These are phyloP conservation scores for Panurus biarmicus DNA, from an alignment of 2,113 vertebrate species.

Conservation along the genomic window DNA sequence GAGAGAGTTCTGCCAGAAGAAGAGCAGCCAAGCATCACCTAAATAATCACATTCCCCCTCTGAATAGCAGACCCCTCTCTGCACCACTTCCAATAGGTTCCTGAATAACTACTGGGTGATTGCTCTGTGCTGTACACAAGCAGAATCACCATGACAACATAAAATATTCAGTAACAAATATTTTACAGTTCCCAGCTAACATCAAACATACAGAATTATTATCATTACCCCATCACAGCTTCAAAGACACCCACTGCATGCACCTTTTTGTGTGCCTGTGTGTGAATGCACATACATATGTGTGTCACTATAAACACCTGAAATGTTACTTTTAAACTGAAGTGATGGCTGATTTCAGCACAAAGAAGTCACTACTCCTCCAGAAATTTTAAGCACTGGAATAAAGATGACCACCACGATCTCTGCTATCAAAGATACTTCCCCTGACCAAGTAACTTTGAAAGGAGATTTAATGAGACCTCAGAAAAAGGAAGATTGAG, in stretches of 20 bases:
- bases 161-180: constrained; percentile 10
- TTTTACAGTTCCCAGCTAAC: neutral
- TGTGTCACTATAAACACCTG: constrained; percentile 23
- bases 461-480: neutral
- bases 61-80: neutral
- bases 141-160: neutral
- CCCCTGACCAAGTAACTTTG: neutral
- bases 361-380: neutral
- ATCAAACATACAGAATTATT: constrained; percentile 67
- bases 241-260: constrained; percentile 58
- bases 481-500: neutral
- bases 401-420: neutral
- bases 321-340: neutral
- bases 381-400: neutral
- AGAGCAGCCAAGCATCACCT: neutral
- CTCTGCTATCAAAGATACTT: neutral
- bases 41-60: neutral
- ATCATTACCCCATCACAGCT: constrained; percentile 64
- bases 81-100: neutral
- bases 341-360: neutral
- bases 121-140: neutral
- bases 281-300: neutral
- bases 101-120: neutral
- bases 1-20: neutral
- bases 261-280: neutral